These are phyloP conservation scores for Stigmatopora argus DNA, from an alignment of 2,113 vertebrate genomes.

Conservation along the genomic window DNA sequence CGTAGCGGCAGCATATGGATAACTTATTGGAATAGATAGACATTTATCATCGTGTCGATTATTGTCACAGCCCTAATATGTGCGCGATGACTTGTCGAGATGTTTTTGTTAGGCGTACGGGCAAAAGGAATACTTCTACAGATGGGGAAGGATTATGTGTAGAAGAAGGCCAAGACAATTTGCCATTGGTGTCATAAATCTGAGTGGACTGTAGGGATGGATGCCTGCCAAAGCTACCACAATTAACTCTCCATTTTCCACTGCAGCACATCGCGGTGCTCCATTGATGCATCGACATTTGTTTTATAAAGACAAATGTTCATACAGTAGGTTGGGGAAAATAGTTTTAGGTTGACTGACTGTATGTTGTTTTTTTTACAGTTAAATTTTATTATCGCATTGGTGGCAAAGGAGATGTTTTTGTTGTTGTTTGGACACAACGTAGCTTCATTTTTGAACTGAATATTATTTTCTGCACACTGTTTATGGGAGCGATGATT, in stretches of 20 bases:
- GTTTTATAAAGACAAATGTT: slow-evolving; percentile 25
- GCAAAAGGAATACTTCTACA: slow-evolving; percentile 25
- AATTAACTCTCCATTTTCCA: slow-evolving; percentile 19
- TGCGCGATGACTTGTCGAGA: background rate
- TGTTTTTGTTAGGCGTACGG: background rate
- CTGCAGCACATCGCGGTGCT: slow-evolving; percentile 13
- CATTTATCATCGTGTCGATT: no score
- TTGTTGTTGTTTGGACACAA: no score
- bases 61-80: no score
- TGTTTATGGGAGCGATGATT: background rate
- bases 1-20: no score
- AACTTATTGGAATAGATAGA: no score
- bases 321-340: slow-evolving; percentile 24
- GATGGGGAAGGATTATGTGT: slow-evolving; percentile 35
- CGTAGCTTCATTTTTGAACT: no score
- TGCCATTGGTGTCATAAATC: slow-evolving; percentile 21
- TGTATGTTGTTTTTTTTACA: background rate
- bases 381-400: no score
- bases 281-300: slow-evolving; percentile 13
- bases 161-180: slow-evolving; percentile 34
- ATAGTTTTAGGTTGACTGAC: slow-evolving; percentile 10
- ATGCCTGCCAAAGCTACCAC: slow-evolving; percentile 17
- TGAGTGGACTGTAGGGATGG: slow-evolving; percentile 25
- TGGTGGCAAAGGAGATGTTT: no score
- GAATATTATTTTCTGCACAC: background rate